Evolutionary conservation across 2,113 vertebrate species (phyloP), one percentile per base, ranked within the genome.

Genomic region (Chamaetylas fuelleborni): DNA sequence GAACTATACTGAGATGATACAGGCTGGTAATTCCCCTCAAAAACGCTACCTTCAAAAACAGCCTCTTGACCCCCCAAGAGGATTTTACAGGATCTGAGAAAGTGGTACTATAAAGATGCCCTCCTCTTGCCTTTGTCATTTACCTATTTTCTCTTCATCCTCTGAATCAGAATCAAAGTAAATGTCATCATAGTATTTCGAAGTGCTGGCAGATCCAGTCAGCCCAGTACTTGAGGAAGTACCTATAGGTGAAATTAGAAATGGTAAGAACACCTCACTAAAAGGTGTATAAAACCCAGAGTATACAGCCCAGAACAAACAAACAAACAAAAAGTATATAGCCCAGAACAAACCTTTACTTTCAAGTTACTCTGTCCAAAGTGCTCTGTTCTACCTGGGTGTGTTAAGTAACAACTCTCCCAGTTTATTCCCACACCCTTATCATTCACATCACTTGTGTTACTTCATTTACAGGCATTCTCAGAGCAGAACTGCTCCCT

Each of bases 111-210:
- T 45, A 54, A 53, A 47, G 40, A 36, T 29, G 4, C 28, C 45
- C 24, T 76, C 11, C 28, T 72, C 36, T 83, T 24, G 26, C 22
- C 50, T 79, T 34, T 80, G 62, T 36, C 62, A 92, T 58, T 97
- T 96, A 98, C 98, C 96, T 88, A 7, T 87, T 71, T 98, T 98
- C 51, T 98, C 98, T 91, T 99, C 99, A 36, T 98, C 98, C 72
- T 99, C 99, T 14, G 99, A 99, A 97, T 98, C 98, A 40, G 98
- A 99, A 97, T 99, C 99, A 89, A 99, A 99, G 97, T 99, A 99
- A 81, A 99, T 81, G 24, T 98, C 97, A 83, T 99, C 98, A 31
- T 99, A 99, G 95, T 98, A 98, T 74, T 95, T 92, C 72, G 82
- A 81, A 83, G 84, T 57, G 23, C 79, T 58, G 29, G 80, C 86